Base-by-base conservation (phyloP, 2,113 vertebrate genomes). In the Tamias sibiricus region DNA sequence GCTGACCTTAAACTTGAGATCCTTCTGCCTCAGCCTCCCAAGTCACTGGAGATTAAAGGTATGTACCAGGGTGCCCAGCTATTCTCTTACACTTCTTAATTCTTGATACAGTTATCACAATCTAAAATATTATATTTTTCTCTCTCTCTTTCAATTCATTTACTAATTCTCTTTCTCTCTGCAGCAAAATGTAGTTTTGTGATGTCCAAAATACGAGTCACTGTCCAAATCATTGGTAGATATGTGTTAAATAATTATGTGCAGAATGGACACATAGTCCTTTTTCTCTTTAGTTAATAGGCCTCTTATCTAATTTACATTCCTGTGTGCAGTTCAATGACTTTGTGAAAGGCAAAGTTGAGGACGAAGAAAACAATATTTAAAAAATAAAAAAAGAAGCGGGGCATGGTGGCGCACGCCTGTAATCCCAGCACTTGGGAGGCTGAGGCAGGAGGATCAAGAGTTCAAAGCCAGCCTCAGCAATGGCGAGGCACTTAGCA, bases 221-320 rank as follows among this genome's bases (percentile, higher is more conserved):
- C 81, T 32, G 32, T 64, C 81, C 76, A 76, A 88, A 94, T 30
- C 54, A 62, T 87, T 74, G 57, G 68, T 77, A 79, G 59, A 81
- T 32, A 2, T 17, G 0, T 44, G 37, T 81, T 77, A 90, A 87
- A 88, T 92, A 86, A 92, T 84, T 69, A 74, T 20, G 20, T 57
- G 47, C 3, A 47, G 35, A 82, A 59, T 49, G 24, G n/a, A 71
- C 28, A 57, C 22, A 54, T 9, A n/a, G 68, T 90, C n/a, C 57
- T 90, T 83, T 94, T 75, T 57, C 47, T 87, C 85, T 47, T 90
- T 69, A 59, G 52, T 89, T 87, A 84, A 93, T 89, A 47, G 20
- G 59, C 16, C 79, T 91, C 86, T 84, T 47, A 19, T 49, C 79
- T 87, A 80, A 81, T 86, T 86, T 90, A 77, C 10, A 14, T 68